These are phyloP conservation scores for Lysiphlebus fabarum DNA, from an alignment of 1,140 invertebrate genomes.

Conservation along the genomic window DNA sequence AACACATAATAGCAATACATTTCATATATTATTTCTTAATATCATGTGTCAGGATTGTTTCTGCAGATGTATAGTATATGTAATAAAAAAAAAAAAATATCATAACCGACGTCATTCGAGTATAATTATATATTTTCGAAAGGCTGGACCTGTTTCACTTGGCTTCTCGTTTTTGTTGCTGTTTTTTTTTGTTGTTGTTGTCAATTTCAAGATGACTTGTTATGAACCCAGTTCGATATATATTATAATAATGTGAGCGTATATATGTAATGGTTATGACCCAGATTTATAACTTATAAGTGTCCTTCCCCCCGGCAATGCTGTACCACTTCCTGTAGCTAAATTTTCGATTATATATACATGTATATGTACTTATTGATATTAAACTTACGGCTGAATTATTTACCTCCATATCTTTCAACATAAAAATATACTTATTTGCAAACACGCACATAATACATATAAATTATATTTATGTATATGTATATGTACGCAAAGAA, in stretches of 20 bases:
- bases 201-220: too few species aligned
- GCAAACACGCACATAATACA: neutral
- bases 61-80: too few species aligned
- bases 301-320: constrained; percentile 50
- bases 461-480: too few species aligned
- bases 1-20: too few species aligned
- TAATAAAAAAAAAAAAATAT: too few species aligned
- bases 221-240: constrained; percentile 19
- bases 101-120: constrained; percentile 27
- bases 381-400: neutral
- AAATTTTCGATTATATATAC: neutral
- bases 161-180: too few species aligned
- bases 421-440: constrained; percentile 7
- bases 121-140: constrained; percentile 52
- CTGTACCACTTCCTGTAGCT: constrained; percentile 36
- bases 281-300: constrained; percentile 36
- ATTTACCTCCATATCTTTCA: neutral
- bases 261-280: constrained; percentile 28
- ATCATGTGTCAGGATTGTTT: too few species aligned
- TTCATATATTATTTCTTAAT: too few species aligned
- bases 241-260: constrained; percentile 11
- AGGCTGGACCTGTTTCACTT: constrained; percentile 18
- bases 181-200: too few species aligned
- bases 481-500: constrained; percentile 20
- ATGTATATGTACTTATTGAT: neutral